Base-by-base conservation (phyloP, 2,888 invertebrate genomes). In the Ormyrus labotus region DNA sequence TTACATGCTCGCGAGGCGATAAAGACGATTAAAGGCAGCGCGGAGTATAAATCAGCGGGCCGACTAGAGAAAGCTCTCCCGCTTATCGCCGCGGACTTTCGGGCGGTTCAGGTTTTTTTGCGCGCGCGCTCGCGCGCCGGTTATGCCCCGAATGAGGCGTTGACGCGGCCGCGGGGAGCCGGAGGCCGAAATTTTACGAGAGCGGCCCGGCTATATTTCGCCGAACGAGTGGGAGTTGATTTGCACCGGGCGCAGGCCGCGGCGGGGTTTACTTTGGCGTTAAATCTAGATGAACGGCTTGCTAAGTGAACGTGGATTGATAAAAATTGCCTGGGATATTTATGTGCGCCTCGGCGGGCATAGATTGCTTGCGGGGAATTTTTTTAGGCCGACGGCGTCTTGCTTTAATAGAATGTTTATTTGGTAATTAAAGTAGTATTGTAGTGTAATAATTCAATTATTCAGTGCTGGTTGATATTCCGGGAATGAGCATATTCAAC, bases 151-250 rank as follows among this genome's bases (percentile, higher is more conserved):
- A 34, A 34, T 34, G 34, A 51, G 76, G 57, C 34, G 19, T 75
- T 73, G 77, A 78, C 81, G 67, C 81, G 67, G 64, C 80, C 71
- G 87, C 88, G 87, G 88, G 88, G 87, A 87, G 86, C 86, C 84
- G 85, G n/a, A 5, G 8, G 69, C 57, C 50, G 64, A 64, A n/a
- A 19, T 34, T 34, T 34, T 13, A n/a, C 48, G n/a, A 6, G 48
- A 47, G 48, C 64, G 60, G 13, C 8, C 13, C 13, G 34, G n/a
- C n/a, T 60, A 60, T 60, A 19, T 60, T 5, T 60, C 19, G 19
- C 13, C 60, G n/a, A 13, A 19, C 13, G 60, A 8, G 60, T 19
- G 60, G 13, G 58, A 13, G 60, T 48, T 6, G 34, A 34, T 34
- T 34, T 34, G 34, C 82, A 61, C 69, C 78, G 69, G 73, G 76